Evolutionary conservation across 2,888 invertebrate genomes (phyloP), one percentile per base, ranked within the genome.

Genomic region (Osmoderma eremita): DNA sequence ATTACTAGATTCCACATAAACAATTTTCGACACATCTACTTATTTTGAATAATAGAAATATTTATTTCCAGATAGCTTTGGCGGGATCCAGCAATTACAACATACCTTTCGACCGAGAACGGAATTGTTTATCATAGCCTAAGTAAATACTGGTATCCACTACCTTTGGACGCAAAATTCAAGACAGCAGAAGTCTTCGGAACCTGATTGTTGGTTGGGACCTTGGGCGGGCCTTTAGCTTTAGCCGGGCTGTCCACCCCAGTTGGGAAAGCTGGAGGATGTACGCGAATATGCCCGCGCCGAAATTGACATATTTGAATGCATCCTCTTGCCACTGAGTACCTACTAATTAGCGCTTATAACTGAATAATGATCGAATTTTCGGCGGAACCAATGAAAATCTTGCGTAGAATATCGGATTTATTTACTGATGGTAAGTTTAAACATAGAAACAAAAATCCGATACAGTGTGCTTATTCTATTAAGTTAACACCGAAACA

Each of bases 151-250:
- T 15, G 17, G 5, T 10, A 20, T 10, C 15, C 42, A 10, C 45
- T 3, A 0, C 6, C 1, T 61, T 61, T 61, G 30, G 22, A 45
- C 30, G 1, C 45, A 12, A 61, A 61, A 17, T 30, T 10, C 10
- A 13, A 30, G 30, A 36, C 20, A 39, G 39, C 18, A 6, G 20
- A 15, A 13, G 15, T 22, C 13, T 13, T 24, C 42, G 15, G 45
- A 17, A 45, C 17, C 58, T 45, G 54, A 54, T 54, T 39, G 53
- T 65, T 65, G 65, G 65, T 65, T 30, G 56, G 15, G 45, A 54
- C 56, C 56, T 65, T 65, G 65, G 48, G 18, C 54, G 17, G 54
- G 54, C 54, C 56, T 50, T n/a, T 20, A 30, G 56, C 65, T 56
- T 3, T 56, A 38, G 65, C 56, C 54, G 65, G 54, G 56, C 38